Evolutionary conservation across 2,888 invertebrate species (phyloP).

Genomic region (Zygaena filipendulae): DNA sequence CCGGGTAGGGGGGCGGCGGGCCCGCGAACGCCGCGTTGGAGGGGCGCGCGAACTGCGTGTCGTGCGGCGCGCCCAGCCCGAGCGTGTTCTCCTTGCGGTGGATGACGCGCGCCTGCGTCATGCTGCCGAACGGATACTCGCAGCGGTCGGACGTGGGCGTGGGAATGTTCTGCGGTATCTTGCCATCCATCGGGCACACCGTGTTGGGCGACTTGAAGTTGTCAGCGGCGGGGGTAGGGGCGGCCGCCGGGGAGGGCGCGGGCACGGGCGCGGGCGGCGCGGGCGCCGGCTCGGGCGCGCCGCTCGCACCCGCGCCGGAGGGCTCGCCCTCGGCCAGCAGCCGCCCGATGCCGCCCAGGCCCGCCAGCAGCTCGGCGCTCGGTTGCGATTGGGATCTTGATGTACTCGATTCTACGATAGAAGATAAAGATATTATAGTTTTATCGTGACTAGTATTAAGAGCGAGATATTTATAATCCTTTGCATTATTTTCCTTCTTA

Average conservation of each 20-base stretch:
- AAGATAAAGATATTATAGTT: background rate
- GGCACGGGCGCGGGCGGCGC: constrained; percentile 63
- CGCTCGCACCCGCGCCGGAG: constrained; percentile 27
- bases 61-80: constrained; percentile 26
- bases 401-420: constrained; percentile 47
- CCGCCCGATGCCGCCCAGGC: constrained; percentile 42
- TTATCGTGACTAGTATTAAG: background rate
- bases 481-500: too few relatives aligned
- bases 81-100: constrained; percentile 76
- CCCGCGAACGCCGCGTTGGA: constrained; percentile 43
- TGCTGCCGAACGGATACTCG: constrained; percentile 89
- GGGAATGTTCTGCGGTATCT: constrained; percentile 69
- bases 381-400: constrained; percentile 33
- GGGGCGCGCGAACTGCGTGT: constrained; percentile 34
- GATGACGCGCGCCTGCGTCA: constrained; percentile 90
- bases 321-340: constrained; percentile 31
- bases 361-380: constrained; percentile 40
- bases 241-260: constrained; percentile 37
- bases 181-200: constrained; percentile 86
- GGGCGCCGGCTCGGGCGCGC: constrained; percentile 20
- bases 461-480: too few relatives aligned
- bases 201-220: constrained; percentile 86
- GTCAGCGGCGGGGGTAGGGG: constrained; percentile 38
- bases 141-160: constrained; percentile 66
- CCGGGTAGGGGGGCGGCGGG: constrained; percentile 44